phyloP scores from a whole-genome alignment of 2,113 vertebrate species.

The Serilophus lunatus region DNA sequence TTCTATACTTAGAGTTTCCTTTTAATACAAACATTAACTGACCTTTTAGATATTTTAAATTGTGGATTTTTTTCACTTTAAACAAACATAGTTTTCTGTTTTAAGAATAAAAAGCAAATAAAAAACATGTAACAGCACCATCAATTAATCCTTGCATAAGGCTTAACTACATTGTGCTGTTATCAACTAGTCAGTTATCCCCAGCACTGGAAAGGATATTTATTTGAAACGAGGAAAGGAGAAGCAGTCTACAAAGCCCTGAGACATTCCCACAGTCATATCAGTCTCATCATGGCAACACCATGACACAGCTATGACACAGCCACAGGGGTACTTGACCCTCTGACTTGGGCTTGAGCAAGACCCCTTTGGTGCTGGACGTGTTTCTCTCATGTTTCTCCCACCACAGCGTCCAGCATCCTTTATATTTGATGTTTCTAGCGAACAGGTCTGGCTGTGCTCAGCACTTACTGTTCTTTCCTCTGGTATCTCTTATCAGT shows the following conservation, averaged over 20 bases:
- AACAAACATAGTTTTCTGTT: neutral
- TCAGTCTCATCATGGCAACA: neutral
- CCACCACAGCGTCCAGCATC: accelerated
- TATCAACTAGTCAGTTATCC: neutral
- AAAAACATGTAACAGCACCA: accelerated
- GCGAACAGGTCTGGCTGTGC: neutral
- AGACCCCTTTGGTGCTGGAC: neutral
- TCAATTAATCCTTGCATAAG: neutral
- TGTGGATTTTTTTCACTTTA: neutral
- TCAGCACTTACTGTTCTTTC: neutral
- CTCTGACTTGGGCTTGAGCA: neutral
- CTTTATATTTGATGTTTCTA: neutral
- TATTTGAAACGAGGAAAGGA: neutral
- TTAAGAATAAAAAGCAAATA: neutral
- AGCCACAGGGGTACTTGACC: neutral
- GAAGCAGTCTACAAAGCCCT: neutral
- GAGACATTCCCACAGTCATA: neutral
- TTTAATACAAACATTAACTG: neutral
- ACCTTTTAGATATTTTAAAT: neutral
- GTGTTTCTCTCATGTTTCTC: neutral
- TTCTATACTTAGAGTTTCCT: neutral
- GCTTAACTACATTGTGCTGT: neutral
- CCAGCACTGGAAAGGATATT: neutral
- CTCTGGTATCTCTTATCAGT: neutral
- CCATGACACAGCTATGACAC: neutral